A percentile compares a stretch with the other conserved stretches of the same genome.
Evolutionary conservation across 23 tunicate genomes (phyloP).

Genomic region (Ciona savignyi): DNA sequence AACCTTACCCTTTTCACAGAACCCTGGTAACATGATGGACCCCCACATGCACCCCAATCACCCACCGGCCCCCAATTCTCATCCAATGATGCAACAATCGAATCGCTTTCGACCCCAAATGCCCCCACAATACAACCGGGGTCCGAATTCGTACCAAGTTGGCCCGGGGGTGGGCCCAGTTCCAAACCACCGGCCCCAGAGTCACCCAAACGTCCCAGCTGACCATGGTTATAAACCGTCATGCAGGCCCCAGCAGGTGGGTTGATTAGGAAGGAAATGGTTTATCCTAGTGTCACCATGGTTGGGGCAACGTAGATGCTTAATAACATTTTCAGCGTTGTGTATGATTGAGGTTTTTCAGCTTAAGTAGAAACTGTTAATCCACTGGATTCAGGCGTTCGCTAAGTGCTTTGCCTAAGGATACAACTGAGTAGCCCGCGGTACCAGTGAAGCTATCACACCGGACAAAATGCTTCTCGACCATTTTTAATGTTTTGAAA

Average conservation of each 20-base stretch:
- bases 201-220: constrained; percentile 8
- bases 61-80: constrained; percentile 1
- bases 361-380: too few species aligned
- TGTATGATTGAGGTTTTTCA: too few species aligned
- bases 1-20: not conserved
- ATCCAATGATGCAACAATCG: constrained; percentile 15
- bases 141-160: constrained; percentile 20
- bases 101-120: constrained; percentile 11
- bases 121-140: constrained; percentile 27
- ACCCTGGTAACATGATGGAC: constrained; percentile 4
- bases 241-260: constrained; percentile 29
- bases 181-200: constrained; percentile 1
- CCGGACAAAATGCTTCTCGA: too few species aligned
- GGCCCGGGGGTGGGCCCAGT: constrained; percentile 14
- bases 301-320: too few species aligned
- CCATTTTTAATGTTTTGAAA: too few species aligned
- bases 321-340: too few species aligned
- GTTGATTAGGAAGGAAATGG: too few species aligned
- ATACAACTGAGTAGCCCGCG: too few species aligned
- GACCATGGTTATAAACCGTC: constrained; percentile 14
- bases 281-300: too few species aligned
- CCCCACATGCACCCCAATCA: not conserved
- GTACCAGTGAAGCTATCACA: too few species aligned
- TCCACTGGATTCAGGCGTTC: too few species aligned
- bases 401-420: too few species aligned